phyloP scores from a whole-genome alignment of 2,888 invertebrate species.

The Habrosyne pyritoides region DNA sequence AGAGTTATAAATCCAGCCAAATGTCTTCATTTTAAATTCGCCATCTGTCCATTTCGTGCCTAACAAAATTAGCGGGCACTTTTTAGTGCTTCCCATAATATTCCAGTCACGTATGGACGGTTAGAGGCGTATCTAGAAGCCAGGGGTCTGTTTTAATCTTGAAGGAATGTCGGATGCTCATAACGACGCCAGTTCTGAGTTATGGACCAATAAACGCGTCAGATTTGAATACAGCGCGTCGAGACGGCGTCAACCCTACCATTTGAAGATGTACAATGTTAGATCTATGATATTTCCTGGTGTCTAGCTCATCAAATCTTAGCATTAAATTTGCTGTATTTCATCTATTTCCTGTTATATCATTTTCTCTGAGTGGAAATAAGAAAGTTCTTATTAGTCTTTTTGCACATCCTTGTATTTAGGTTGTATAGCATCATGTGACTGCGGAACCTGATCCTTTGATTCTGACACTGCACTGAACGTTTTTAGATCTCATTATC shows the following conservation, averaged over 20 bases:
- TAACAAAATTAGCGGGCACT: constrained; percentile 64
- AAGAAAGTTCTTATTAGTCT: background rate
- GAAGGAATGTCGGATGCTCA: constrained; percentile 65
- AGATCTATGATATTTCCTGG: constrained; percentile 32
- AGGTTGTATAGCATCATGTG: too few species aligned
- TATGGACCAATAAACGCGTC: constrained; percentile 72
- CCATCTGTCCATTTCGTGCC: constrained; percentile 46
- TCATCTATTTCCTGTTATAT: background rate
- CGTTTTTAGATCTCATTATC: background rate
- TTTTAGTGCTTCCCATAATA: constrained; percentile 43
- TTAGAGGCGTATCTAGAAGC: constrained; percentile 45
- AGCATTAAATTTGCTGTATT: background rate
- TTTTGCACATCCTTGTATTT: background rate
- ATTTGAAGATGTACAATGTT: constrained; percentile 42
- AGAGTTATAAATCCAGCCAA: constrained; percentile 55
- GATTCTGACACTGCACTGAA: background rate
- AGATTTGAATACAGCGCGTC: constrained; percentile 67
- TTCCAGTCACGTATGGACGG: constrained; percentile 64
- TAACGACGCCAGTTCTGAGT: constrained; percentile 65
- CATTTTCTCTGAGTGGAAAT: background rate
- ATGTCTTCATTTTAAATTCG: constrained; percentile 54
- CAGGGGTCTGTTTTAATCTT: constrained; percentile 67
- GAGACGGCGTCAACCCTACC: constrained; percentile 52
- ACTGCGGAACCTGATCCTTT: background rate
- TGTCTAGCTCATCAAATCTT: constrained; percentile 22